Percentiles rank a stretch among this genome's conserved stretches.
phyloP scores from a whole-genome alignment of 2,113 vertebrate species.

The Chlorocebus sabaeus region DNA sequence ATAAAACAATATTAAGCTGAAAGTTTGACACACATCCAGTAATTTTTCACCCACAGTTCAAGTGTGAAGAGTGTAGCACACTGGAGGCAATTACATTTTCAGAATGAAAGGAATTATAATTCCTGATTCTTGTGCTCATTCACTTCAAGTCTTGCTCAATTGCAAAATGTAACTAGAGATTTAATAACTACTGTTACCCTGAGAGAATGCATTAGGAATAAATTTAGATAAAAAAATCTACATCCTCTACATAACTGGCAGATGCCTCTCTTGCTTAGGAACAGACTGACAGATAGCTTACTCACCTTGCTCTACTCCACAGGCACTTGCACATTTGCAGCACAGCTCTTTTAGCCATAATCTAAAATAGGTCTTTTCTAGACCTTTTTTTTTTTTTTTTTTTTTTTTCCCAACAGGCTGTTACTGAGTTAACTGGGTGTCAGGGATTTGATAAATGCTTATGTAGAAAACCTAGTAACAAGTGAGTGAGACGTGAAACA shows the following conservation, averaged over 20 bases:
- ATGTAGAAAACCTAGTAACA: neutral
- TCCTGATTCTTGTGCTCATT: neutral
- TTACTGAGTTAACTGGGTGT: neutral
- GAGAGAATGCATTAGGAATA: constrained; percentile 53
- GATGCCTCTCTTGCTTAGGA: constrained; percentile 24
- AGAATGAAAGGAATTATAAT: constrained; percentile 48
- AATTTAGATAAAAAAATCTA: constrained; percentile 38
- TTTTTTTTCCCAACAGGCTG: neutral
- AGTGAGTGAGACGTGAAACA: neutral
- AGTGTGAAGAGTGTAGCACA: neutral
- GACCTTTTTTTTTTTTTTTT: neutral
- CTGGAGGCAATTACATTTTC: constrained; percentile 35
- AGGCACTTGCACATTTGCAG: neutral
- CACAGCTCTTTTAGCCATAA: neutral
- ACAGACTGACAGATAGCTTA: constrained; percentile 3
- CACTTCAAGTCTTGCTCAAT: constrained; percentile 46
- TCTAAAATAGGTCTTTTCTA: constrained; percentile 11
- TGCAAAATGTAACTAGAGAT: constrained; percentile 49
- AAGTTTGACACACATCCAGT: neutral
- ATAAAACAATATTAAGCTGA: constrained; percentile 48
- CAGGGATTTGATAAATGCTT: neutral
- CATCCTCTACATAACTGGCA: constrained; percentile 13
- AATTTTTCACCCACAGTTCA: neutral
- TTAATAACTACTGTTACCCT: constrained; percentile 35
- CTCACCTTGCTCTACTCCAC: neutral